Percentiles rank a stretch among this genome's conserved stretches.
These are phyloP conservation scores for Drosophila borborema DNA, from an alignment of 2,888 invertebrate genomes.

Conservation along the genomic window DNA sequence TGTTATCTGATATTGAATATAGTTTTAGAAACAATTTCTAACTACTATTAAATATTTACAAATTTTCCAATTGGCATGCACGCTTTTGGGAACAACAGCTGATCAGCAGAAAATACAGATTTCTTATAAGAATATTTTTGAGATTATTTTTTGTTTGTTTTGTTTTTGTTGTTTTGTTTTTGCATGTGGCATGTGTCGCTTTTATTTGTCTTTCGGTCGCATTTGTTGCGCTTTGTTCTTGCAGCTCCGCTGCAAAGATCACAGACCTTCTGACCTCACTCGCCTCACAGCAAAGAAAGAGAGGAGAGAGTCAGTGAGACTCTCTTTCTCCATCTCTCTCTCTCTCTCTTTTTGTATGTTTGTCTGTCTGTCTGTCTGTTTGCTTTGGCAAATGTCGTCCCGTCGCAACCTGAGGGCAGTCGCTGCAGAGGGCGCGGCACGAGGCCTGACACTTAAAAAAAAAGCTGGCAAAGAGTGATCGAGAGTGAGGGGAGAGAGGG, in stretches of 20 bases:
- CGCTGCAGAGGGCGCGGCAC: conserved; percentile 1
- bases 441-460: conserved; percentile 50
- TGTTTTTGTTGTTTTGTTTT: conserved; percentile 1
- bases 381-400: conserved; percentile 56
- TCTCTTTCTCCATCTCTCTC: conserved; percentile 4
- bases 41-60: no score
- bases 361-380: conserved; percentile 8
- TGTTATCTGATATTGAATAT: no score
- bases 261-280: conserved; percentile 81
- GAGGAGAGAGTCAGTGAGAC: neutral
- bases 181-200: conserved; percentile 51
- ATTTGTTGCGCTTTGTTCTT: conserved; percentile 69
- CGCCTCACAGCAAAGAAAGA: conserved; percentile 4
- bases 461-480: conserved; percentile 24
- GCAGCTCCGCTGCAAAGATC: conserved; percentile 73
- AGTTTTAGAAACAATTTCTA: no score
- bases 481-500: neutral
- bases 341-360: neutral
- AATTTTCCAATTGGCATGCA: neutral
- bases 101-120: neutral
- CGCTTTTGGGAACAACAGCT: conserved; percentile 13
- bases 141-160: neutral
- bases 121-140: conserved; percentile 12
- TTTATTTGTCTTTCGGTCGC: conserved; percentile 32
- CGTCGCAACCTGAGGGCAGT: conserved; percentile 43